Base-by-base conservation (phyloP, 1,140 invertebrate species). In the Plodia interpunctella region DNA sequence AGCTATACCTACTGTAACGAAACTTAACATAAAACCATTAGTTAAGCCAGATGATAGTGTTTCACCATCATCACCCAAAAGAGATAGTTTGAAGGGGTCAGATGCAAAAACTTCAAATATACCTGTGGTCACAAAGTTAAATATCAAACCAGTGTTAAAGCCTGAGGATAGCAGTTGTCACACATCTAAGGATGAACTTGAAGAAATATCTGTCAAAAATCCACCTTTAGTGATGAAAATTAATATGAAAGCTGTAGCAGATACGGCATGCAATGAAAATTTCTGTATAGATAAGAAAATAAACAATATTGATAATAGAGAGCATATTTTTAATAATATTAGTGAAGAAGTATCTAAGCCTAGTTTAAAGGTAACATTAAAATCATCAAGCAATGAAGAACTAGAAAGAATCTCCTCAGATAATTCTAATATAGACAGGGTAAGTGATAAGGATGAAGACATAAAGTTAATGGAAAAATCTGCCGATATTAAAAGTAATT, bases 141-240 rank as follows among this genome's bases (percentile, higher is more conserved):
- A 89, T 66, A 89, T 89, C 57, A 89, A 89, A 61, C 87, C 87
- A 17, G 69, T 87, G 57, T 15, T 84, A 49, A 87, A 85, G 30
- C 68, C 66, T 52, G 65, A 70, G 28, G 65, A 74, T 15, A 25
- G 28, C 28, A 69, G 68, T 18, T n/a, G 59, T 75, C 65, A 52
- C 65, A 79, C 59, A 66, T 32, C 17, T 55, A 74, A 58, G 57
- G 76, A 81, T 57, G 73, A 78, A 9, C 57, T 19, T 63, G 71
- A 75, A 58, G 80, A 84, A 50, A 68, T 51, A 52, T 15, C 59
- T 50, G 13, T 65, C n/a, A 87, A 85, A 70, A 80, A 88, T 70
- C 86, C 84, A 56, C 87, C 84, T 30, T 62, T 87, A 53, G 63
- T 88, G n/a, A 86, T 88, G 83, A 88, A 87, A 78, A 85, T 88